These are phyloP conservation scores for Passer montanus DNA, from an alignment of 2,113 vertebrate genomes.

Conservation along the genomic window DNA sequence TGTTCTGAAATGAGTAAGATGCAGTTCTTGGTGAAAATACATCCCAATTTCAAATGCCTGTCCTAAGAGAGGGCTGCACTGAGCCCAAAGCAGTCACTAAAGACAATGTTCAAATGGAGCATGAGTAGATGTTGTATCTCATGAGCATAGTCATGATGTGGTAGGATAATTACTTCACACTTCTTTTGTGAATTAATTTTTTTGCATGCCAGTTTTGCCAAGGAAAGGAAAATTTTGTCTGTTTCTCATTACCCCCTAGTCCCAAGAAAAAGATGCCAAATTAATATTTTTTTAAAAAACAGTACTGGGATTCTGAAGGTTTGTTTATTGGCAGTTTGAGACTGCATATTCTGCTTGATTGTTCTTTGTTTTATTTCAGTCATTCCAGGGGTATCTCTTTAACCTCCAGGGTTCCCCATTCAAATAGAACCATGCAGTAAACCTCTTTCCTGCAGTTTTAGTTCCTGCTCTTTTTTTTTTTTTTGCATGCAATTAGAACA, in stretches of 20 bases:
- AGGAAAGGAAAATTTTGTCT: neutral
- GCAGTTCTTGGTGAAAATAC: neutral
- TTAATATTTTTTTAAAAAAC: neutral
- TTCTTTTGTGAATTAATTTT: neutral
- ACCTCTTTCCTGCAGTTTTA: neutral
- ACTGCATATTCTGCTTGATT: neutral
- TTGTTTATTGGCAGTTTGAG: neutral
- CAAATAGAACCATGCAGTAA: neutral
- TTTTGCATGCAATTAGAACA: neutral
- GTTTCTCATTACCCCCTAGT: neutral
- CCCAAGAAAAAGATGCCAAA: neutral
- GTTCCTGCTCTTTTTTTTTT: neutral
- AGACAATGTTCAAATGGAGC: neutral
- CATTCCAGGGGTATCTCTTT: neutral
- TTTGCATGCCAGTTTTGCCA: neutral
- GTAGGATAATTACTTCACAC: neutral
- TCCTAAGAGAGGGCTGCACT: neutral
- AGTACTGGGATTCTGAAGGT: neutral
- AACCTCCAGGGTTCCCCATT: neutral
- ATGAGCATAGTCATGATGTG: neutral
- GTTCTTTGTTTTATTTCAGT: neutral
- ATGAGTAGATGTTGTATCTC: neutral
- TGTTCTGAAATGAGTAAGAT: neutral
- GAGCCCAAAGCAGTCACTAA: neutral
- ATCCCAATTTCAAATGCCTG: neutral